These are phyloP conservation scores for Toxonevra muliebris DNA, from an alignment of 2,888 invertebrate genomes.

Conservation along the genomic window DNA sequence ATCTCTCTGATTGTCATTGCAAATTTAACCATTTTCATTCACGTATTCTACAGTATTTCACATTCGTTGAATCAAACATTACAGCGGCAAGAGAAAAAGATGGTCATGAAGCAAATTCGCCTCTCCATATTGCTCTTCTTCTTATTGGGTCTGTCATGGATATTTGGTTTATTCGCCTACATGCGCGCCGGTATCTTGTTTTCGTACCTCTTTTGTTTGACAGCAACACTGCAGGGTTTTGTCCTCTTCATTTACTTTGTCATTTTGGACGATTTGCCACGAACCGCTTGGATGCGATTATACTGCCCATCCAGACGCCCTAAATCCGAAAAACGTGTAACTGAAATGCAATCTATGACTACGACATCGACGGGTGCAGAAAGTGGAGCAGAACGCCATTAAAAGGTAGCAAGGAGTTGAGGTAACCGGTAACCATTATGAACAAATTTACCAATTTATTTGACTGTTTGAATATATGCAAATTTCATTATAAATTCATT, in stretches of 20 bases:
- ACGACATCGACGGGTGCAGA: constrained; percentile 35
- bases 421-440: too few relatives aligned
- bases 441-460: too few relatives aligned
- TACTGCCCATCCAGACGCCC: constrained; percentile 25
- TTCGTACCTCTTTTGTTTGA: constrained; percentile 72
- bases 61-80: constrained; percentile 61
- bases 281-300: constrained; percentile 65
- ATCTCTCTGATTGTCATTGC: constrained; percentile 67
- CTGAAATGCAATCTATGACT: constrained; percentile 43
- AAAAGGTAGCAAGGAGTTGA: too few relatives aligned
- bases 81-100: constrained; percentile 52
- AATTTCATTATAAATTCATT: too few relatives aligned
- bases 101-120: constrained; percentile 67
- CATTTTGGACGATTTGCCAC: constrained; percentile 68
- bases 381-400: not conserved
- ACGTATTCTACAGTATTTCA: constrained; percentile 66
- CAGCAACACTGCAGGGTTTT: constrained; percentile 72
- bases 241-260: constrained; percentile 72
- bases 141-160: constrained; percentile 71
- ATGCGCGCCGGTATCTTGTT: constrained; percentile 66
- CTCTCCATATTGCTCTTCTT: constrained; percentile 71
- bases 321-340: constrained; percentile 32
- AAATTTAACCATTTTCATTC: constrained; percentile 68
- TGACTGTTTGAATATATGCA: too few relatives aligned
- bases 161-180: constrained; percentile 70